Evolutionary conservation across 2,888 invertebrate genomes (phyloP), one percentile per base, ranked within the genome.

Genomic region (Oscheius sp.): DNA sequence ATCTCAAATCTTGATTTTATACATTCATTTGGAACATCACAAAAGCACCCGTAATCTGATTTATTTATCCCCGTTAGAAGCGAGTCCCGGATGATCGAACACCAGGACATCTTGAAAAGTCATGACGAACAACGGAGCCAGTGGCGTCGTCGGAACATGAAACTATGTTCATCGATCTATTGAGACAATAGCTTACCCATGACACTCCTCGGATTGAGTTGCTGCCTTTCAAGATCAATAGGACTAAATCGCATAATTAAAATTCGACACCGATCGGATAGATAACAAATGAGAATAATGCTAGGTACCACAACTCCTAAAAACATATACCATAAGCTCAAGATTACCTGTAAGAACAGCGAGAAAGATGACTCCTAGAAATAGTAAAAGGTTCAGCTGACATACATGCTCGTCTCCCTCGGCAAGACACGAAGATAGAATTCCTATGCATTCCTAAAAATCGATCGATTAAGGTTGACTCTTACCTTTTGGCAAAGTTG

Each of bases 111-210:
- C 54, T 2, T 33, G 54, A 17, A 24, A 59, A 6, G 24, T 59
- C 59, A 2, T 44, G 59, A 1, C 59, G 59, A 4, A 59, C 41
- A 2, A 59, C 44, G 8, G 59, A 59, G 24, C 44, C 59, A 12
- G 59, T 59, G n/a, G 59, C 59, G 2, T 59, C 59, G 12, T 59
- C 59, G 30, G 59, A 59, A 26, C 59, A 59, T 5, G 59, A 59
- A 22, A 59, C 59, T 59, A 32, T 17, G 33, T n/a, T 36, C 14
- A 9, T 36, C 36, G 14, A 24, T 47, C 24, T 47, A 22, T 44
- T 9, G 14, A 47, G 2, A 47, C 22, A 22, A 24, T 2, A 17
- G 22, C 20, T 26, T 59, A 59, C 59, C 44, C 41, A 59, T 28
- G 8, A 59, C 44, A 44, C 59, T 59, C 12, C 41, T 38, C 8